Evolutionary conservation across 2,113 vertebrate species (phyloP).

Genomic region (Corythornis cristatus): DNA sequence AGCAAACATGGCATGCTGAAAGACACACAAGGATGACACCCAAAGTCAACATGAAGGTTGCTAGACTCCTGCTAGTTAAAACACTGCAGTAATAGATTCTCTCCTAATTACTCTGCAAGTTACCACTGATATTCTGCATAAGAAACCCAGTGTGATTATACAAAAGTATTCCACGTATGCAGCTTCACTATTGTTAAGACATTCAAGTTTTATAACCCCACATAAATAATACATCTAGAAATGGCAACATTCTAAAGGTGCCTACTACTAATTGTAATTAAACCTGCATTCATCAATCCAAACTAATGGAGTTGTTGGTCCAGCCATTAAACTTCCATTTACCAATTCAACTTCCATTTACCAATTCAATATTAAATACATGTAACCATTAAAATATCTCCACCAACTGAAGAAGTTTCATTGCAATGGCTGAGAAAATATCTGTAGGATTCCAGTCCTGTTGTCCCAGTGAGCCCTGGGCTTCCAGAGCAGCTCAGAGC

Average conservation of each 20-base stretch:
- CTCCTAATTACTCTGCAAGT: background rate
- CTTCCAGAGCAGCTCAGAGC: background rate
- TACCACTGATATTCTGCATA: background rate
- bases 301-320: background rate
- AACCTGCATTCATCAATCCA: background rate
- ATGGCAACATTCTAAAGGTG: background rate
- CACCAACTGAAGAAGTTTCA: background rate
- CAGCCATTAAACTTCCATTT: background rate
- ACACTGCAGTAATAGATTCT: background rate
- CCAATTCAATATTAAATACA: background rate
- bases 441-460: background rate
- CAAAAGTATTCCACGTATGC: background rate
- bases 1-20: fast-evolving
- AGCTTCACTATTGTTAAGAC: background rate
- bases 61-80: background rate
- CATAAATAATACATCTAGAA: background rate
- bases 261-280: background rate
- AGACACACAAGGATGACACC: background rate
- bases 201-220: background rate
- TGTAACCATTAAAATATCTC: background rate
- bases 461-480: fast-evolving
- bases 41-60: background rate
- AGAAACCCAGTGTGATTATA: background rate
- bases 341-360: background rate
- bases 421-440: background rate